Base-by-base conservation (phyloP, 2,113 vertebrate genomes). In the Aegithalos caudatus region DNA sequence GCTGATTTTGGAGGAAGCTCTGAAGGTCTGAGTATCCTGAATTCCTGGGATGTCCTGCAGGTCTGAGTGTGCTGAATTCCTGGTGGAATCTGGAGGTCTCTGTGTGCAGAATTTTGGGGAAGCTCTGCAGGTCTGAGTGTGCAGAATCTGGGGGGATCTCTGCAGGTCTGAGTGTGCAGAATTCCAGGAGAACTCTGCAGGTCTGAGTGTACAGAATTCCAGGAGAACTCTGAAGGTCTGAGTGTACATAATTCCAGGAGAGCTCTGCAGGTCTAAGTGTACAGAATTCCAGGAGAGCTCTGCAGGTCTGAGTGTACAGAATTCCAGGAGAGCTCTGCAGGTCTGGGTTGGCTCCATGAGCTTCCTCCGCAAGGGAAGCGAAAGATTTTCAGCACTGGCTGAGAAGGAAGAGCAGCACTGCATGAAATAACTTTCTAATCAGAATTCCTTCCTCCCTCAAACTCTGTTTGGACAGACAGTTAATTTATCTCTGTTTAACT, bases 401-500 rank as follows among this genome's bases (percentile, higher is more conserved):
- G 61, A 57, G 92, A 67, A 81, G 62, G 94, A 95, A 42, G 96
- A 94, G 95, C 92, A 94, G 69, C 28, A 54, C 81, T 53, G 94
- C 95, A 95, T 96, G 96, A 97, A 97, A 93, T 96, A 92, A 96
- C 73, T 67, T 84, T 85, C 93, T 93, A 81, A 96, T 96, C 87
- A 73, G 83, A 96, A 97, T 96, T 97, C 92, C 94, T 88, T 94
- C 89, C 91, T 96, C 94, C 89, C 91, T 96, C 95, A 90, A 95
- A 95, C 91, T 96, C 85, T 66, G 33, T 88, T 96, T 92, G 88
- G 90, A 95, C 4, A 80, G 95, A 97, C 97, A 96, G 97, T 97
- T 97, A 96, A 97, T 97, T 97, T 97, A 96, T 97, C 97, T 97
- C 95, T 56, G 94, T 95, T 97, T 96, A 96, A 97, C 82, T 87